Evolutionary conservation across 2,113 vertebrate genomes (phyloP).

Genomic region (Macroglossus sobrinus): DNA sequence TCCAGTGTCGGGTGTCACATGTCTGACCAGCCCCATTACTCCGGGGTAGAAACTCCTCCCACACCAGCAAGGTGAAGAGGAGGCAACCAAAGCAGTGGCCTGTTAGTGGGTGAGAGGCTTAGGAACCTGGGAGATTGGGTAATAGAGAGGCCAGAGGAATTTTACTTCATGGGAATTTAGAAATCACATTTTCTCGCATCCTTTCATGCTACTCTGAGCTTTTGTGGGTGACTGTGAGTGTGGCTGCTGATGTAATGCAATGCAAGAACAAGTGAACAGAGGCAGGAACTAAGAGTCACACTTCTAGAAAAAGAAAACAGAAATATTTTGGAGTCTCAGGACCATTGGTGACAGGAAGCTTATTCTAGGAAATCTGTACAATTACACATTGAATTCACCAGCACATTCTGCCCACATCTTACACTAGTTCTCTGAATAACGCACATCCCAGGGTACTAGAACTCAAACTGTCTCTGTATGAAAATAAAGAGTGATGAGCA

Average conservation of each 20-base stretch:
- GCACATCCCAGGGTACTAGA: constrained; percentile 33
- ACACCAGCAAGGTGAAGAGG: neutral
- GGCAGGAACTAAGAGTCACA: neutral
- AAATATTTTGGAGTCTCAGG: neutral
- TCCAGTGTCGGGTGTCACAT: neutral
- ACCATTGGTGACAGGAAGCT: constrained; percentile 12
- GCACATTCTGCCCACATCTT: neutral
- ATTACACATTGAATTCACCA: constrained; percentile 8
- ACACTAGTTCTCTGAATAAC: constrained; percentile 61
- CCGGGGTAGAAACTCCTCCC: neutral
- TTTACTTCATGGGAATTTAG: neutral
- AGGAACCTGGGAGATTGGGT: neutral
- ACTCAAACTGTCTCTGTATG: neutral
- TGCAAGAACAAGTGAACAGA: neutral
- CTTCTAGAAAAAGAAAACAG: constrained; percentile 3
- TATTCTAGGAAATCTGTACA: neutral
- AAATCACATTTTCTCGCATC: neutral
- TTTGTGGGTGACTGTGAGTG: neutral
- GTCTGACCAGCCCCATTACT: neutral
- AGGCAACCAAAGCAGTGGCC: neutral
- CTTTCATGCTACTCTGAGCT: neutral
- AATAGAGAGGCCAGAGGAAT: neutral
- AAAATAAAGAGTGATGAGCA: constrained; percentile 70
- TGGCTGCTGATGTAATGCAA: neutral
- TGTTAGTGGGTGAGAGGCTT: neutral